These are phyloP conservation scores for Zaprionus nigranus DNA, from an alignment of 1,140 invertebrate genomes.

Conservation along the genomic window DNA sequence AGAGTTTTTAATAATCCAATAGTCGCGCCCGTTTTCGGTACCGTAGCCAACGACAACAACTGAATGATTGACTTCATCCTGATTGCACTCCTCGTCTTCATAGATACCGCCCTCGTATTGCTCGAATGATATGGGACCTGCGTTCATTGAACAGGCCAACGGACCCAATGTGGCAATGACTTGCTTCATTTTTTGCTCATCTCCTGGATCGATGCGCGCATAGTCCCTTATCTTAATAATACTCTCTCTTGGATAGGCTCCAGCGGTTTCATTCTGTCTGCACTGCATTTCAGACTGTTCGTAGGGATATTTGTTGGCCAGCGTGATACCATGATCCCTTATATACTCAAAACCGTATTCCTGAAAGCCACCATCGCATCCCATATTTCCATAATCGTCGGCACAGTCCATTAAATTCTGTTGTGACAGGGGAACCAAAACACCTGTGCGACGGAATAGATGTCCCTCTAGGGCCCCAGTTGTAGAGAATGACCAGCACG, in stretches of 20 bases:
- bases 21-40: slow-evolving; percentile 86
- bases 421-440: slow-evolving; percentile 88
- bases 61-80: slow-evolving; percentile 85
- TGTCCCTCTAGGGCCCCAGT: slow-evolving; percentile 86
- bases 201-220: slow-evolving; percentile 87
- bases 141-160: slow-evolving; percentile 91
- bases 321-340: slow-evolving; percentile 86
- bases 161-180: slow-evolving; percentile 94
- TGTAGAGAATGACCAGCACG: slow-evolving; percentile 87
- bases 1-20: slow-evolving; percentile 93
- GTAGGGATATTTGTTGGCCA: slow-evolving; percentile 86
- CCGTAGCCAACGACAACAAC: slow-evolving; percentile 87
- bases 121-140: slow-evolving; percentile 91
- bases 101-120: slow-evolving; percentile 90
- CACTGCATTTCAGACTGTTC: slow-evolving; percentile 85
- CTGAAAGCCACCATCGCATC: slow-evolving; percentile 89
- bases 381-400: slow-evolving; percentile 87
- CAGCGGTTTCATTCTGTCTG: slow-evolving; percentile 85
- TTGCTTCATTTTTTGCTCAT: slow-evolving; percentile 89
- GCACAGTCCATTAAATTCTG: slow-evolving; percentile 88
- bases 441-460: slow-evolving; percentile 88
- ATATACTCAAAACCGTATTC: slow-evolving; percentile 89
- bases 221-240: slow-evolving; percentile 88
- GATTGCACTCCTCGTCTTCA: slow-evolving; percentile 85
- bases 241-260: slow-evolving; percentile 85